Conservation (phyloP, 2,113 vertebrate species). For the Pipra filicauda region DNA sequence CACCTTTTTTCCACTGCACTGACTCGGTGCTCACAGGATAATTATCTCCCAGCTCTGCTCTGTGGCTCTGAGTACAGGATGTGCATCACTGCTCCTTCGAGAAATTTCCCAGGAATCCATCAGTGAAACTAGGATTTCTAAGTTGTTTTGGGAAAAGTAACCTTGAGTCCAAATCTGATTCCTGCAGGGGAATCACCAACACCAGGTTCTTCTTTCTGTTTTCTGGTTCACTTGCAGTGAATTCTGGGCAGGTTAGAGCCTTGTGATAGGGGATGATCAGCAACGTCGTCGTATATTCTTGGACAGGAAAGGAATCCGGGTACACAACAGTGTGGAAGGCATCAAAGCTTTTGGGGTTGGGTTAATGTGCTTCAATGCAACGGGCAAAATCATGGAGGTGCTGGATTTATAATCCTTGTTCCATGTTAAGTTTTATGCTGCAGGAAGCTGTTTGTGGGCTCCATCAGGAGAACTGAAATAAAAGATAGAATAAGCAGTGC, state of each 20-base stretch:
- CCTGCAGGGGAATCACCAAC: fast-evolving
- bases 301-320: neutral
- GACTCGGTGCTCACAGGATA: neutral
- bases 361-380: neutral
- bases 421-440: neutral
- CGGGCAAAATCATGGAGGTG: neutral
- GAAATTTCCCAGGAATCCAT: neutral
- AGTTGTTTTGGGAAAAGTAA: neutral
- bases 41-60: conserved; percentile 19
- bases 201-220: neutral
- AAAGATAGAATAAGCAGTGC: neutral
- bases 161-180: neutral
- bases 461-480: neutral
- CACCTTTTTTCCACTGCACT: neutral
- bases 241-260: neutral
- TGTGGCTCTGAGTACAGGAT: neutral
- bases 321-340: neutral
- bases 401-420: neutral
- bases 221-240: neutral
- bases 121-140: neutral
- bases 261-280: neutral
- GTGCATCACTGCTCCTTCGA: neutral
- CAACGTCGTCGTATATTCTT: neutral
- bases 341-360: neutral
- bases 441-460: neutral